These are phyloP conservation scores for Sarcophaga carnaria DNA, from an alignment of 2,888 invertebrate genomes.

Conservation along the genomic window DNA sequence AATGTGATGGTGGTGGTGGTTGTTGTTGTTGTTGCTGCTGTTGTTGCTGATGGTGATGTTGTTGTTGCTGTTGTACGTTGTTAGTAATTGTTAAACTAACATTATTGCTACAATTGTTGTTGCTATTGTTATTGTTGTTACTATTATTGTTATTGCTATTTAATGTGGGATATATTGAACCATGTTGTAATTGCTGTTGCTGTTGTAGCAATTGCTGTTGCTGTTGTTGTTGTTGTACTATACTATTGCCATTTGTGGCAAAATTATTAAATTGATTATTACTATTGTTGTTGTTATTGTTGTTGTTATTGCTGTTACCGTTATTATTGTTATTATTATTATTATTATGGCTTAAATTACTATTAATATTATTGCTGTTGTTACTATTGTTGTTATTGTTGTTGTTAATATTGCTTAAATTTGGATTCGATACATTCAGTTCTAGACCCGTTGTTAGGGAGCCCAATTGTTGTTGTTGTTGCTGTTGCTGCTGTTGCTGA, in stretches of 20 bases:
- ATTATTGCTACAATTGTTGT: conserved; percentile 62
- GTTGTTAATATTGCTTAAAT: conserved; percentile 71
- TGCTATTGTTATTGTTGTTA: conserved; percentile 56
- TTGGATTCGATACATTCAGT: conserved; percentile 78
- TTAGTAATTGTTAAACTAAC: conserved; percentile 59
- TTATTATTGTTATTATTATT: conserved; percentile 56
- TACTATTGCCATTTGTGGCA: conserved; percentile 64
- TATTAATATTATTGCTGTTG: conserved; percentile 59
- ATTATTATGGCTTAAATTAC: conserved; percentile 60
- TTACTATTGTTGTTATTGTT: conserved; percentile 40
- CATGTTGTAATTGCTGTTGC: conserved; percentile 66
- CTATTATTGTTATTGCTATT: conserved; percentile 53
- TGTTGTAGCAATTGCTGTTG: conserved; percentile 37
- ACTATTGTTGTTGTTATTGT: conserved; percentile 44
- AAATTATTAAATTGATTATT: conserved; percentile 59
- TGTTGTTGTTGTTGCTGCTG: conserved; percentile 56
- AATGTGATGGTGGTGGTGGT: conserved; percentile 55
- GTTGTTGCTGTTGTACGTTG: conserved; percentile 59
- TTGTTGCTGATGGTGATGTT: conserved; percentile 56
- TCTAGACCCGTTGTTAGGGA: conserved; percentile 71
- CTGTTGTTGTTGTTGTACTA: conserved; percentile 68
- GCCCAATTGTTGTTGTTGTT: conserved; percentile 70
- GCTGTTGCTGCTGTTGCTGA: conserved; percentile 74
- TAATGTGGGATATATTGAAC: conserved; percentile 68
- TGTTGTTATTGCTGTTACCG: conserved; percentile 59